Evolutionary conservation across 2,113 vertebrate genomes (phyloP), one percentile per base, ranked within the genome.

Genomic region (Oenanthe melanoleuca): DNA sequence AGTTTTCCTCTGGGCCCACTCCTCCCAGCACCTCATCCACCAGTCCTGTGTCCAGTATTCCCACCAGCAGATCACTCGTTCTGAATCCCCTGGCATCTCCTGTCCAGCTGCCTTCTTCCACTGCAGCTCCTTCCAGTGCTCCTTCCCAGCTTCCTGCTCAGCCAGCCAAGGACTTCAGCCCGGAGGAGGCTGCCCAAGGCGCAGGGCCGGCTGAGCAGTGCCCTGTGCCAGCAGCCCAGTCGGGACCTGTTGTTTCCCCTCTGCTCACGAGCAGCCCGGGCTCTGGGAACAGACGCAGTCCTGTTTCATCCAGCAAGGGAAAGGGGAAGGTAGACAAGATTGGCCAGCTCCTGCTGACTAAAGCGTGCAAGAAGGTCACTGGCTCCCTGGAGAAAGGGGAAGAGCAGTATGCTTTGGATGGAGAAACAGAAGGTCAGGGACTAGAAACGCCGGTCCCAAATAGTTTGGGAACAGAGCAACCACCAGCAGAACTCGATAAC

Each of bases 251-350:
- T 21, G 96, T 97, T 57, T 98, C 98, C 66, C 97, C 98, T 56
- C 98, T 99, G 74, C 97, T 98, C n/a, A 98, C 98, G 7, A 98
- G 98, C 59, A 99, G 98, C 91, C 98, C 98, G 21, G 98, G 98
- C 9, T 95, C 97, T 73, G 97, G 97, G 78, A 97, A 98, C 31
- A 97, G 98, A 16, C 98, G 98, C 96, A 99, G 98, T 92, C 98
- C 98, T 42, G 95, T 99, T 69, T 98, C 98, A 33, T 98, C 98
- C 12, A 96, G 97, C 92, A 98, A 98, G 69, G 98, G 98, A 26
- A 98, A 98, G 94, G 97, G 98, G 44, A 98, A 98, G 87, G 95
- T 98, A 93, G 97, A 97, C 97, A 99, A 99, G 96, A 98, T 98
- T 57, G 97, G 96, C 79, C 98, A 98, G 86, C 97, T 98, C 79